Base-by-base conservation (phyloP, 2,888 invertebrate species). In the Pachycephus smyrnensis region DNA sequence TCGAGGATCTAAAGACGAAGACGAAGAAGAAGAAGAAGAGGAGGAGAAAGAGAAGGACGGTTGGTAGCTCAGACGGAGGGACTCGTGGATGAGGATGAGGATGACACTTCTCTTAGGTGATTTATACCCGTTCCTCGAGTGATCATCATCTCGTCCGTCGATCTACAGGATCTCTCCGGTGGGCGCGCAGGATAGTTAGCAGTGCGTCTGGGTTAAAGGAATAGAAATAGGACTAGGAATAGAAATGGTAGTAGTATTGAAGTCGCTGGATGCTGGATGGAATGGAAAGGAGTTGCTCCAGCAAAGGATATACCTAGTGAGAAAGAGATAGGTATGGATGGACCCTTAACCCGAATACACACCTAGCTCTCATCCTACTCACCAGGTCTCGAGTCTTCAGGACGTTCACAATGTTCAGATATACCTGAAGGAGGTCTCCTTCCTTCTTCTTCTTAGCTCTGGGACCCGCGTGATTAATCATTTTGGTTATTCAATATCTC, bases 41-140 rank as follows among this genome's bases (percentile, higher is more conserved):
- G 23, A 23, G 23, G 23, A 23, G 2, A 4, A 23, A 23, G 15
- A 9, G 55, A 15, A 55, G 9, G 40, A 15, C 40, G 9, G 55
- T 9, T 23, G 55, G 55, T 55, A 23, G 55, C 55, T 23, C 55
- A 6, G 23, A 23, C 23, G 55, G 55, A 23, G 55, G 55, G 9
- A 23, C 55, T 23, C 55, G 55, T 55, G 71, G 71, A 71, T 12
- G 71, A 78, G 73, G 76, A 37, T 80, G 80, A 76, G 86, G 87
- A 89, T 89, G 89, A 89, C 89, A 89, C 89, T 89, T 89, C 89
- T 89, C 85, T 83, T 87, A 84, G 85, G 88, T 89, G 89, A 89
- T 89, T 89, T 89, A 89, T 89, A 88, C 87, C 86, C 88, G 86
- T 82, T 86, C 85, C 82, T 85, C 87, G 88, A 88, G 86, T 88